Base-by-base conservation (phyloP, 2,797 vertebrate genomes). In the Botia almorhae region DNA sequence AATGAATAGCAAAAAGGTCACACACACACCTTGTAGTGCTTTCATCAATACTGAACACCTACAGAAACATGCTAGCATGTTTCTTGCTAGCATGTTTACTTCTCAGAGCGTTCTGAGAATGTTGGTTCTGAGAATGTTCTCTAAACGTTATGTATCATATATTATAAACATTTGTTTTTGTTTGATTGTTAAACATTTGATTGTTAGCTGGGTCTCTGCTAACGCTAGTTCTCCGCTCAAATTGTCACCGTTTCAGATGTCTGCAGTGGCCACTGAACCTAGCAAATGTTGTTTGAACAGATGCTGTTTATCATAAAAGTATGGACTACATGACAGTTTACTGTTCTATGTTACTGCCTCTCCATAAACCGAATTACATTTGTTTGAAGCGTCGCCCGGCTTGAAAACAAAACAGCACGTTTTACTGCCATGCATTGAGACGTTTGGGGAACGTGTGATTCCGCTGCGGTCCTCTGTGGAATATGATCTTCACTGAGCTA, bases 1-100 rank as follows among this genome's bases (percentile, higher is more conserved):
- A 67, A 19, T 48, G 12, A 80, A 73, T 33, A 12, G 50, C 51
- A 58, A 58, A 74, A 80, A 80, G 78, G 78, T 80, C 78, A 81
- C 50, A 51, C 64, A 33, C 29, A 50, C 19, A 71, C 48, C 7
- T 64, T 26, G 14, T 17, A 11, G 13, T 2, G 14, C 17, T 80
- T 67, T 73, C 29, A 80, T 80, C 70, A 36, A 50, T 33, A 29
- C 19, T n/a, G 10, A 67, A 74, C 14, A 46, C 69, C 46, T 16
- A 5, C 48, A 33, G 67, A 17, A 43, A 55, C 29, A 64, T 36
- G 29, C 16, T 39, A 36, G 1, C 16, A 36, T 4, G 3, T 36
- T 36, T 29, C 12, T 26, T 26, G 23, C 23, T 26, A n/a, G n/a
- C n/a, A n/a, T n/a, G n/a, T n/a, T n/a, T n/a, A n/a, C n/a, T 2